Base-by-base conservation (phyloP, 2,113 vertebrate species). In the Callaeas wilsoni region DNA sequence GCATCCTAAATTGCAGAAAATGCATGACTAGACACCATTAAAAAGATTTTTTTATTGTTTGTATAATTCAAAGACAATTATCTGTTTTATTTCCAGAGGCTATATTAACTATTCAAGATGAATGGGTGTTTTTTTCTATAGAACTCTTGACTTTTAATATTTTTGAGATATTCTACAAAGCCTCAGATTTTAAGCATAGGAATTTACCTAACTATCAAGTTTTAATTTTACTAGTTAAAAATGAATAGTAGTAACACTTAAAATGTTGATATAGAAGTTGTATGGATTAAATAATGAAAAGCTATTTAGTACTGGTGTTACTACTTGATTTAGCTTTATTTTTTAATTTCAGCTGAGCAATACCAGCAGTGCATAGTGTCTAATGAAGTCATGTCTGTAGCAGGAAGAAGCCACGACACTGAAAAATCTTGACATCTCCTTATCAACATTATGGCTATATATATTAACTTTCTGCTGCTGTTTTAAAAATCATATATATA, bases 111-210 rank as follows among this genome's bases (percentile, higher is more conserved):
- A 74, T 68, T 74, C 20, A 56, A 62, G 16, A 70, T 23, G 16
- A 9, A 41, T 11, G 3, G 0, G 3, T 0, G 2, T 1, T 57
- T 75, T 25, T 78, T 50, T 15, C 27, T 23, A 27, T 17, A 49
- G 69, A 75, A 32, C 2, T 5, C 14, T n/a, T 32, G 7, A 57
- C 39, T 44, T 74, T 60, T 50, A 77, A 32, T 46, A 57, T 53
- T 68, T 91, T 79, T 4, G 2, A 77, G 18, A 84, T 49, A 30
- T 59, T 76, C 39, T 49, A 22, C 9, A 32, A 57, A 79, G 18
- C 2, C 4, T 18, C 59, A 50, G 8, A 63, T 79, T 86, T 77
- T 46, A 89, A 27, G 37, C 12, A 80, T 41, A 78, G 15, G 7
- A 63, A n/a, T 76, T 71, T 19, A 77, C 13, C 15, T 67, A 73